A percentile compares a stretch with the other conserved stretches of the same genome.
These are phyloP conservation scores for Philaethria dido DNA, from an alignment of 2,888 invertebrate genomes.

Conservation along the genomic window DNA sequence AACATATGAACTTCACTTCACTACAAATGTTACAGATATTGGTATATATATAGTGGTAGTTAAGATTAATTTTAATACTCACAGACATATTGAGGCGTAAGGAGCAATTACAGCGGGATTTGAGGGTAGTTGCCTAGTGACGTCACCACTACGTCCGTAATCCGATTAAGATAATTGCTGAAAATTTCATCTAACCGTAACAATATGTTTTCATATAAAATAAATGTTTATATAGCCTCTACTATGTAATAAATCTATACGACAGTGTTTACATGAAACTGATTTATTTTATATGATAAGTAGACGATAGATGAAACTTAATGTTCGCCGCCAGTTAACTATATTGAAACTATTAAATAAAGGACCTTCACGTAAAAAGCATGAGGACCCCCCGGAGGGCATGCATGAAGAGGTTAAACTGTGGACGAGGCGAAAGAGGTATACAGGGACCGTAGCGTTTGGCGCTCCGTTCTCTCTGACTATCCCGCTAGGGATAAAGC, in stretches of 20 bases:
- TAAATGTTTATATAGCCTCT: neutral
- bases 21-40: too few relatives aligned
- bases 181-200: slow-evolving; percentile 64
- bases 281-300: neutral
- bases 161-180: slow-evolving; percentile 81
- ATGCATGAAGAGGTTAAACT: too few relatives aligned
- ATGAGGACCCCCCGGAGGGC: too few relatives aligned
- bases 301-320: too few relatives aligned
- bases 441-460: too few relatives aligned
- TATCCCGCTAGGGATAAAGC: too few relatives aligned
- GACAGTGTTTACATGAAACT: neutral
- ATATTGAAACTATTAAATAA: too few relatives aligned
- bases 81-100: slow-evolving; percentile 48
- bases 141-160: slow-evolving; percentile 68
- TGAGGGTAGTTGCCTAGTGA: slow-evolving; percentile 80
- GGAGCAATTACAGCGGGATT: slow-evolving; percentile 74
- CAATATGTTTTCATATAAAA: slow-evolving; percentile 14
- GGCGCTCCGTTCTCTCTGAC: too few relatives aligned
- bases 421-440: too few relatives aligned
- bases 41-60: neutral
- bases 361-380: too few relatives aligned
- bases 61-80: slow-evolving; percentile 32
- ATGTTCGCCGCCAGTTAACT: too few relatives aligned
- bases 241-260: slow-evolving; percentile 3
- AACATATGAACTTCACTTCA: too few relatives aligned